Evolutionary conservation across 2,797 vertebrate species (phyloP), one percentile per base, ranked within the genome.

Genomic region (Numenius phaeopus): DNA sequence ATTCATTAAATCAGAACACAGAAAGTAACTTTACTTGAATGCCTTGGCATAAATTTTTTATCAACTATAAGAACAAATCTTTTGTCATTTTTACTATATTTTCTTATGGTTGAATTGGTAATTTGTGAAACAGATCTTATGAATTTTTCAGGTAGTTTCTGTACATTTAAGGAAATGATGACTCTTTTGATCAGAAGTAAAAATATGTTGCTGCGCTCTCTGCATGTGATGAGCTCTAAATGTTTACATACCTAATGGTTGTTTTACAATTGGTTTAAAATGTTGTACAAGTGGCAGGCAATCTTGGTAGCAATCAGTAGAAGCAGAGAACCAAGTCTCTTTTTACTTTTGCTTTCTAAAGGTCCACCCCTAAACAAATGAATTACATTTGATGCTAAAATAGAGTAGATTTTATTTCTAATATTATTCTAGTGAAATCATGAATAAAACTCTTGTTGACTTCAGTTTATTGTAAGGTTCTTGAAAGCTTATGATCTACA

Each of bases 1-100:
- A 99, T 99, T 99, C 99, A 99, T 99, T 99, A 99, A 99, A 99
- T 99, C 99, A 99, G 99, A 99, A 99, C 99, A 99, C 98, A 99
- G 99, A 99, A 99, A 99, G 99, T 98, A 99, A 99, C 99, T 99
- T 99, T 99, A 99, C 99, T 99, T 99, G 99, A 99, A 99, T 99
- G 99, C 99, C 97, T 98, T 97, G 82, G 89, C 98, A 99, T 99
- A 93, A 99, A 99, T 99, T 99, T 99, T 99, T 99, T 98, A 99
- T 99, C 97, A 98, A 96, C 98, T 97, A 96, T 99, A 99, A 99
- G 99, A 99, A 99, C 99, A 99, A 99, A 99, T 99, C 99, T 99
- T 99, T 99, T 99, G 99, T 99, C 98, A 96, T 98, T 98, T 98
- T 97, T 99, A 98, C 98, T 98, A 98, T 98, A 98, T 97, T 95